Base-by-base conservation (phyloP, 2,113 vertebrate species). In the Oostethus manadensis region DNA sequence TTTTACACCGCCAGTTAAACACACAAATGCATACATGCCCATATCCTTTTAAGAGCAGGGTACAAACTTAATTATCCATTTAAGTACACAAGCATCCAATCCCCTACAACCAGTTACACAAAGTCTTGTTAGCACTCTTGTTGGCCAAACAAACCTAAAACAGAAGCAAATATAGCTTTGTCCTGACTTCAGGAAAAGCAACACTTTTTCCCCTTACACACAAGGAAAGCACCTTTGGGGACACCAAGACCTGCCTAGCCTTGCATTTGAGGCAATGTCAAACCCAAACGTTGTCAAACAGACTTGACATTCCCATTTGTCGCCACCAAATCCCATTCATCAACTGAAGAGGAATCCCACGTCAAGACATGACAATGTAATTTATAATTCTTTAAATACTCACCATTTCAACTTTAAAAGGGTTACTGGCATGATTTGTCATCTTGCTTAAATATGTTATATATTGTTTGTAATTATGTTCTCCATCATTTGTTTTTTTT, bases 161-260 rank as follows among this genome's bases (percentile, higher is more conserved):
- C 43, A 21, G 18, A 62, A 22, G 26, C 15, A 29, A 17, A 15
- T 50, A 6, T 8, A 15, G 22, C 21, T 17, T 33, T 33, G 1
- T 33, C 5, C 29, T 33, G 29, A 6, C 29, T 33, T 33, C 5
- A 26, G 33, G 18, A 40, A 18, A 20, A 29, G 1, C 6, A 58
- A 49, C 55, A 50, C 35, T 21, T 60, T 14, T 54, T 45, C 63
- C 21, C 51, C 49, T 29, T 51, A 51, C 49, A 59, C 62, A 57
- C 62, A 63, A 53, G 71, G 70, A 60, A 33, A 33, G 29, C 29
- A 33, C 40, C 46, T 11, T 2, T 23, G 76, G 64, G 74, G 84
- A 82, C 83, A 74, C 70, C 68, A 60, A 77, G 80, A 80, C 84
- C 67, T 86, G 81, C 62, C 83, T 70, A 57, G 78, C 80, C 78